phyloP scores from a whole-genome alignment of 2,888 invertebrate genomes.

The Sabatieria punctata region DNA sequence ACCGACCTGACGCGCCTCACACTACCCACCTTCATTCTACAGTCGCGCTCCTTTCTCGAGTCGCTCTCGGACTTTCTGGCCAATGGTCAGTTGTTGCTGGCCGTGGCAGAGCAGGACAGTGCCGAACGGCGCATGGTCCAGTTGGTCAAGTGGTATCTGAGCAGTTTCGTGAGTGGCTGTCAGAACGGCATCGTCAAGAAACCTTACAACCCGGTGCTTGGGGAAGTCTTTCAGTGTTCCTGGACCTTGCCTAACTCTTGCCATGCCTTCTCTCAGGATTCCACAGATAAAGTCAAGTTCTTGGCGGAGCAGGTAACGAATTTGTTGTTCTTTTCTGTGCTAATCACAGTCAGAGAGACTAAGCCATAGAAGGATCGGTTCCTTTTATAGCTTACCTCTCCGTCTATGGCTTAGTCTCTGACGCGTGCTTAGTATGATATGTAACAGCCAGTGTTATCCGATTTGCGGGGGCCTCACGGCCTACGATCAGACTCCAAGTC shows the following conservation, averaged over 20 bases:
- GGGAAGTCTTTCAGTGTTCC: constrained; percentile 41
- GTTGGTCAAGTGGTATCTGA: constrained; percentile 40
- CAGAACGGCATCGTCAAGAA: constrained; percentile 32
- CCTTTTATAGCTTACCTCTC: no score
- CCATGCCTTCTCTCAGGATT: constrained; percentile 1
- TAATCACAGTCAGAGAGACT: no score
- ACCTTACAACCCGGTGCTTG: constrained; percentile 42
- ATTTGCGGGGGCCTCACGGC: no score
- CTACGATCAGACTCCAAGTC: no score
- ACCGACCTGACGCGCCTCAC: constrained; percentile 40
- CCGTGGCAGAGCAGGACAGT: constrained; percentile 20
- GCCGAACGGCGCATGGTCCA: constrained; percentile 35
- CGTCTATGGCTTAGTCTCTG: no score
- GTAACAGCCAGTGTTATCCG: no score
- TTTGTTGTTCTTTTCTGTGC: no score
- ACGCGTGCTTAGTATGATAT: no score
- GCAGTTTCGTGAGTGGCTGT: constrained; percentile 36
- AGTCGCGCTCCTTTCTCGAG: constrained; percentile 38
- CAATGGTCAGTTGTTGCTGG: constrained; percentile 36
- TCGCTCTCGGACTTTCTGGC: constrained; percentile 40
- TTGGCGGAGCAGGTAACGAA: constrained; percentile 37
- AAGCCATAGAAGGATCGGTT: no score
- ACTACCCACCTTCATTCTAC: constrained; percentile 39
- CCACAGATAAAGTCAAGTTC: constrained; percentile 23
- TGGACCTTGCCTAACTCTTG: constrained; percentile 32